Evolutionary conservation across 2,113 vertebrate genomes (phyloP).

Genomic region (Harpagus bidentatus): DNA sequence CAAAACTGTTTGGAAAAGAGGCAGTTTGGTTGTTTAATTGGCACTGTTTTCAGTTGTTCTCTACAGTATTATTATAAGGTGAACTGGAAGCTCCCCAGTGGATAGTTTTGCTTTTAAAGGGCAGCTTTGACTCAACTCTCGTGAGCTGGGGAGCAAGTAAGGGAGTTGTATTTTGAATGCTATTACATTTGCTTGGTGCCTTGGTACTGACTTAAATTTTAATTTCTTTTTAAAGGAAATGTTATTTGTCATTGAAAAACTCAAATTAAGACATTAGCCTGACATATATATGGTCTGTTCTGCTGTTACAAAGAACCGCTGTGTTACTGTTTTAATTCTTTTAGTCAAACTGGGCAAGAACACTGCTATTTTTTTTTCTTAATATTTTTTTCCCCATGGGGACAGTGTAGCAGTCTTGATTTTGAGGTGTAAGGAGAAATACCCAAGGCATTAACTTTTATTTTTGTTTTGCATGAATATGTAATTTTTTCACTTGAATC

Average conservation of each 20-base stretch:
- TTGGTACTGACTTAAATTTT: neutral
- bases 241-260: neutral
- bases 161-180: neutral
- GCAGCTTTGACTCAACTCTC: neutral
- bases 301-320: neutral
- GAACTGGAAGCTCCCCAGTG: neutral
- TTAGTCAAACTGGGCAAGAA: neutral
- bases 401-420: neutral
- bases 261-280: neutral
- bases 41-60: neutral
- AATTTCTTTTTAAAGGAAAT: neutral
- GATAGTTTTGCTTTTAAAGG: neutral
- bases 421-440: neutral
- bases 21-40: neutral
- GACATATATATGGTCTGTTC: fast-evolving
- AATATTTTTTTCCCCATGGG: fast-evolving
- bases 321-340: neutral
- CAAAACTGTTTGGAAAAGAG: neutral
- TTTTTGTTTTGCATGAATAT: neutral
- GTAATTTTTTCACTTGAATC: neutral
- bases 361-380: neutral
- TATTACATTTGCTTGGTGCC: neutral
- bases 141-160: neutral
- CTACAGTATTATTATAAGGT: neutral
- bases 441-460: neutral